These are phyloP conservation scores for Manduca sexta DNA, from an alignment of 1,140 invertebrate genomes.

Conservation along the genomic window DNA sequence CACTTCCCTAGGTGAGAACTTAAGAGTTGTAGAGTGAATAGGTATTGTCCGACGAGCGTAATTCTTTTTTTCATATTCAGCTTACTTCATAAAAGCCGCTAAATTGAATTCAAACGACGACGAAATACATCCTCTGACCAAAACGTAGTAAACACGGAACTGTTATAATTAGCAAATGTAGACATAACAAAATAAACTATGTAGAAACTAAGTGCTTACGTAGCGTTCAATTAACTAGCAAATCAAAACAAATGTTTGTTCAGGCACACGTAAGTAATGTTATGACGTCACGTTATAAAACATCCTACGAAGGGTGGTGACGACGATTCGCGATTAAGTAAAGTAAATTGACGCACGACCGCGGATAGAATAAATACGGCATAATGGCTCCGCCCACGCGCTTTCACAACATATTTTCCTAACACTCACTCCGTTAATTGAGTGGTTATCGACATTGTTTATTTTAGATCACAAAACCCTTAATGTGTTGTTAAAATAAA, in stretches of 20 bases:
- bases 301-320: conserved; percentile 31
- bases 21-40: too few relatives aligned
- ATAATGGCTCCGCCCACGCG: conserved; percentile 37
- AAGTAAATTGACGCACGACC: conserved; percentile 59
- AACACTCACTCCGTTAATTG: conserved; percentile 9
- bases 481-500: too few relatives aligned
- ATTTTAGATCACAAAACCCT: too few relatives aligned
- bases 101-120: too few relatives aligned
- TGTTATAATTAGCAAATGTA: conserved; percentile 1
- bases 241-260: conserved; percentile 24
- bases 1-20: too few relatives aligned
- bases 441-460: conserved; percentile 4
- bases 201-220: background rate
- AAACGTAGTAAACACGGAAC: too few relatives aligned
- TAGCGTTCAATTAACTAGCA: conserved; percentile 8
- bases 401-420: conserved; percentile 23
- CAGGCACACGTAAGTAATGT: conserved; percentile 5
- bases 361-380: conserved; percentile 14
- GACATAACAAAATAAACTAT: conserved; percentile 7
- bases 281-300: conserved; percentile 18
- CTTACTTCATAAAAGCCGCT: too few relatives aligned
- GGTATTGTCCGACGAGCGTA: too few relatives aligned
- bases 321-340: conserved; percentile 36
- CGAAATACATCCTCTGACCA: too few relatives aligned
- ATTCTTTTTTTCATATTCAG: too few relatives aligned